Percentiles rank a stretch among this genome's conserved stretches.
phyloP scores from a whole-genome alignment of 2,888 invertebrate genomes.

The Callinectes sapidus region DNA sequence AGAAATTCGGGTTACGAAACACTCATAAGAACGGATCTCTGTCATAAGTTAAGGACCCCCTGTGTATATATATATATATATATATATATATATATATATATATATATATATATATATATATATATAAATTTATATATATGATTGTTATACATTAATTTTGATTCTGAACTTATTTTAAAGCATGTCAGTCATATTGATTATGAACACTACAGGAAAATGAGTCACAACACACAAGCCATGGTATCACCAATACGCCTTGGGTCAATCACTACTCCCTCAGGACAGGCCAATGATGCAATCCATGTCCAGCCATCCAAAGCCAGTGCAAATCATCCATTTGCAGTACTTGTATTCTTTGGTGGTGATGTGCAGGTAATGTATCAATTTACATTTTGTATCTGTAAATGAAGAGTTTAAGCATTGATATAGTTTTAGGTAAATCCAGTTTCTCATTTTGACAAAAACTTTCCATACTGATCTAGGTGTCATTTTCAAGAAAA shows the following conservation, averaged over 20 bases:
- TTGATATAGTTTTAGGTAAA: background rate
- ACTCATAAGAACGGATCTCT: too few relatives aligned
- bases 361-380: slow-evolving; percentile 66
- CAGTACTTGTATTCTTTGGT: slow-evolving; percentile 58
- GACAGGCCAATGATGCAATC: slow-evolving; percentile 50
- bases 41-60: too few relatives aligned
- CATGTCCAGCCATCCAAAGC: slow-evolving; percentile 45
- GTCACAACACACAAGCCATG: slow-evolving; percentile 76
- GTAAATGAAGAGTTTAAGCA: background rate
- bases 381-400: background rate
- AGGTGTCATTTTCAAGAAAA: too few relatives aligned
- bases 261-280: slow-evolving; percentile 18
- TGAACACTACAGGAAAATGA: slow-evolving; percentile 65
- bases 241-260: slow-evolving; percentile 73
- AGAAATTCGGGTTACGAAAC: too few relatives aligned
- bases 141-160: background rate
- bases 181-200: too few relatives aligned
- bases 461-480: too few relatives aligned
- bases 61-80: too few relatives aligned
- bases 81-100: too few relatives aligned
- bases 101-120: too few relatives aligned
- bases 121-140: too few relatives aligned
- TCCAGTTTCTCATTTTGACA: too few relatives aligned
- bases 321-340: background rate
- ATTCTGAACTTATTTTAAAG: background rate